Evolutionary conservation across 2,888 invertebrate species (phyloP), one percentile per base, ranked within the genome.

Genomic region (Priocnemis perturbator): DNA sequence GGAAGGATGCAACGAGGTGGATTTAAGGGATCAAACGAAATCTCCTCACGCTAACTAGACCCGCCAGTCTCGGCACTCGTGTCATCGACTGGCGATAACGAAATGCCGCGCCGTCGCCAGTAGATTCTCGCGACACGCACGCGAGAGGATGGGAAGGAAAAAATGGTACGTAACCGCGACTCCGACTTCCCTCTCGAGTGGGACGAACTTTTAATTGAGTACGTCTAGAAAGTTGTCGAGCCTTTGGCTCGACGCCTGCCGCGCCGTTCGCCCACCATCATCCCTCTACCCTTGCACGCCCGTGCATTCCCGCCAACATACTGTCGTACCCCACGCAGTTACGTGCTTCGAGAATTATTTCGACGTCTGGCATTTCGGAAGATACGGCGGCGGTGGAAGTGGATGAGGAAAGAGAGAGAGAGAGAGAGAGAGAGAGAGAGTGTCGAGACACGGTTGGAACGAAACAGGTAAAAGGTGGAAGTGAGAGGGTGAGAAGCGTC

Each of bases 141-240:
- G 37, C 57, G 57, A n/a, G 14, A 57, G 17, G 1, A 17, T 20
- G 5, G 21, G 58, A 20, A 45, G 7, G 21, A 62, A 66, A 48
- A 47, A 48, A 11, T 21, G 14, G 19, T n/a, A 19, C 7, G 37
- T 37, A 37, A 37, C 11, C 37, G 37, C 37, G 37, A 11, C 11
- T 37, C 37, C 53, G 44, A 55, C 67, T 63, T 57, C 53, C 52
- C 61, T 58, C 74, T 60, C 37, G 37, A 71, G 64, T 59, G 58
- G 60, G 30, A 66, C 47, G 64, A 80, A 79, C 71, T 79, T 80
- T 79, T 78, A 79, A 80, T 80, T 74, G 71, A 80, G 67, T 76
- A 74, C 66, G 76, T 78, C 71, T 77, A 67, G 68, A 69, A 80
- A 78, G 73, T 78, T 69, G 66, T 70, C 81, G 71, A 75, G 77